Conservation (phyloP, 2,888 invertebrate species). For the Dryocosmus kuriphilus region DNA sequence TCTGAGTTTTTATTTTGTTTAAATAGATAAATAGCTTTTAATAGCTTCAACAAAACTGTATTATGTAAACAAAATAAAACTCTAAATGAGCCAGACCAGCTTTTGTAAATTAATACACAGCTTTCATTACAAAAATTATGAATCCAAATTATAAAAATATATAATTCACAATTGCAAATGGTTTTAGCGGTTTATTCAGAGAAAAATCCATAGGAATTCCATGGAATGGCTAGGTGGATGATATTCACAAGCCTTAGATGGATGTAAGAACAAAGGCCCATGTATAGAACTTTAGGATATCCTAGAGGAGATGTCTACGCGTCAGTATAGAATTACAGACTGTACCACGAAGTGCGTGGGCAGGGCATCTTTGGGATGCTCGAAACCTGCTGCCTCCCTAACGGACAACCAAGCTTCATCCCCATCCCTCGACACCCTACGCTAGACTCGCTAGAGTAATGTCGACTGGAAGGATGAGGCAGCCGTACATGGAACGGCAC, state of each 20-base stretch:
- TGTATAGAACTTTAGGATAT: neutral
- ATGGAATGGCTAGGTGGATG: too few relatives aligned
- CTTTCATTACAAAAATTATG: too few relatives aligned
- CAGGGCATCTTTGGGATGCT: constrained; percentile 49
- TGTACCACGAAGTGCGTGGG: constrained; percentile 46
- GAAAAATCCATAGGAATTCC: too few relatives aligned
- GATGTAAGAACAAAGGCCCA: neutral
- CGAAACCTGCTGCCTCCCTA: constrained; percentile 27
- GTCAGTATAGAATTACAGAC: constrained; percentile 40
- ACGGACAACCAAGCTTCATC: constrained; percentile 27
- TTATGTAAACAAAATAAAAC: too few relatives aligned
- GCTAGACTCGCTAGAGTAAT: constrained; percentile 36
- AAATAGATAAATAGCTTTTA: too few relatives aligned
- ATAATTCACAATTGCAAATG: too few relatives aligned
- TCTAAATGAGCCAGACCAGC: too few relatives aligned
- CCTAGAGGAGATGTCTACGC: constrained; percentile 41
- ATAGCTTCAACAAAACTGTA: too few relatives aligned
- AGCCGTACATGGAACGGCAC: constrained; percentile 76
- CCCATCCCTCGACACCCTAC: constrained; percentile 31
- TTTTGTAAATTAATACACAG: too few relatives aligned
- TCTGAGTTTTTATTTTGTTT: too few relatives aligned
- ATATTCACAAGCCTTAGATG: neutral
- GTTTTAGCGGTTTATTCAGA: too few relatives aligned
- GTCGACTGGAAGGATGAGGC: constrained; percentile 54
- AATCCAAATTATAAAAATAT: too few relatives aligned